These are phyloP conservation scores for Halcyon senegalensis DNA, from an alignment of 2,113 vertebrate genomes.

Conservation along the genomic window DNA sequence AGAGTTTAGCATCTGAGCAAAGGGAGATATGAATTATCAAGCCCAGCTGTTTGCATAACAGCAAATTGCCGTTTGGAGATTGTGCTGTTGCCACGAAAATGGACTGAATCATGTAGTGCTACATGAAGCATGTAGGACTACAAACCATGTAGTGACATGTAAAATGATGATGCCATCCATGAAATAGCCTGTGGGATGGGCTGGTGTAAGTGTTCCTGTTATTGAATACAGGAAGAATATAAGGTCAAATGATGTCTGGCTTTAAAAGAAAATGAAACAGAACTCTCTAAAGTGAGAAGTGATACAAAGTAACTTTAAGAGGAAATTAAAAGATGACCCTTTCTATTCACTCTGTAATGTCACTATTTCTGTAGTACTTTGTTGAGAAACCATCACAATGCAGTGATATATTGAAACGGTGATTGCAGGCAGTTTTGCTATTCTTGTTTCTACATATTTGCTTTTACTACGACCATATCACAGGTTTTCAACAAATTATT, in stretches of 20 bases:
- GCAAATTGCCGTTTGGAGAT: not conserved
- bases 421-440: not conserved
- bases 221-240: not conserved
- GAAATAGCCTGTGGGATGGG: not conserved
- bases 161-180: not conserved
- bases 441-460: not conserved
- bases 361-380: not conserved
- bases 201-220: not conserved
- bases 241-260: not conserved
- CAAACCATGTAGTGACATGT: not conserved
- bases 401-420: not conserved
- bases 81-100: not conserved
- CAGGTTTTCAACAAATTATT: not conserved
- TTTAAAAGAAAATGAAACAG: not conserved
- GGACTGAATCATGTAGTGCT: not conserved
- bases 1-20: not conserved
- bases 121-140: not conserved
- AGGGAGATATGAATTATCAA: not conserved
- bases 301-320: not conserved
- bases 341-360: not conserved
- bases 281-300: not conserved
- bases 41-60: not conserved
- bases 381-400: not conserved
- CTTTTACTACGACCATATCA: not conserved
- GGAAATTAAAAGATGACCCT: not conserved